Evolutionary conservation across 1,140 invertebrate species (phyloP).

Genomic region (Brachionus calyciflorus): DNA sequence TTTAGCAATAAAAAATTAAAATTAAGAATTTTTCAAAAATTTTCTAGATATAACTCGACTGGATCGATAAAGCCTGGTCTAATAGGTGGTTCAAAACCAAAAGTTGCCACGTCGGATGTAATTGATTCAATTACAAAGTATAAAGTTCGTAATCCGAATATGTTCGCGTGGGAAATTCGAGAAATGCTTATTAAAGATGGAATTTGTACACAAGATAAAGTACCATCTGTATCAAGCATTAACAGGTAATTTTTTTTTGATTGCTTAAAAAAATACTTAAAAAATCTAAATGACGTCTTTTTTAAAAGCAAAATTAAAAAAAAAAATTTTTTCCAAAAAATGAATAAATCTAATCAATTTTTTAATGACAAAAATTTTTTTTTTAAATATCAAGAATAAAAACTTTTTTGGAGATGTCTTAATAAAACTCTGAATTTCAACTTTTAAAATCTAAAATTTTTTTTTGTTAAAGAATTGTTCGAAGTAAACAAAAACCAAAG

Average conservation of each 20-base stretch:
- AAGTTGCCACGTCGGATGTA: conserved; percentile 95
- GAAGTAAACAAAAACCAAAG: conserved; percentile 38
- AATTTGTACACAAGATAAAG: conserved; percentile 96
- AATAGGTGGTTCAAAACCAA: conserved; percentile 97
- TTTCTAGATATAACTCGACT: conserved; percentile 88
- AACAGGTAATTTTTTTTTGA: conserved; percentile 71
- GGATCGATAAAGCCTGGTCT: conserved; percentile 97
- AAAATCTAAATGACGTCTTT: too few species aligned
- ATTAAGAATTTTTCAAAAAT: background rate
- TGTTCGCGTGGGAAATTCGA: conserved; percentile 99
- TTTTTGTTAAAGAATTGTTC: conserved; percentile 1
- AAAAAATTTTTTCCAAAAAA: background rate
- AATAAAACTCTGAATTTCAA: too few species aligned
- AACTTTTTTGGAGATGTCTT: too few species aligned
- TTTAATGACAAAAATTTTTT: too few species aligned
- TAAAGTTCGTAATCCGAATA: conserved; percentile 96
- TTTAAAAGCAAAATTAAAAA: background rate
- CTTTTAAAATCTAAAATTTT: too few species aligned
- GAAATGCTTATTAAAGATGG: conserved; percentile 91
- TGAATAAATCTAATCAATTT: background rate
- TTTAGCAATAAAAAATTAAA: background rate
- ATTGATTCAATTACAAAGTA: conserved; percentile 97
- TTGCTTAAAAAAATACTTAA: conserved; percentile 50
- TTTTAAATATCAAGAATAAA: too few species aligned
- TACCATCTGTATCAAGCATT: conserved; percentile 96